Conservation (phyloP, 2,888 invertebrate species). For the Drosophila prolongata region DNA sequence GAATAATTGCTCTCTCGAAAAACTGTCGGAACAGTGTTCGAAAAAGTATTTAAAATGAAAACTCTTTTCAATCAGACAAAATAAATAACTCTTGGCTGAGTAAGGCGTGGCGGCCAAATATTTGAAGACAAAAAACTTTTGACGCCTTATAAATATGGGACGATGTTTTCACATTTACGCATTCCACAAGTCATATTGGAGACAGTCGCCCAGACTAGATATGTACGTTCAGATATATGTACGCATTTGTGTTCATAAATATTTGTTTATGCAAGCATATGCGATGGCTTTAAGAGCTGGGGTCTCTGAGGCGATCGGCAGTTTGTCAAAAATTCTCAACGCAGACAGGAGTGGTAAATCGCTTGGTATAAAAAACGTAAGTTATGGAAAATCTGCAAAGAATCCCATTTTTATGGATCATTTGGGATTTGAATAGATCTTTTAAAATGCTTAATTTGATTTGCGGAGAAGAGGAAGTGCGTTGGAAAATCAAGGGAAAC, state of each 20-base stretch:
- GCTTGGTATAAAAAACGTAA: slow-evolving; percentile 54
- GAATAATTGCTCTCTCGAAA: too few relatives aligned
- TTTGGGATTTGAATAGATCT: slow-evolving; percentile 65
- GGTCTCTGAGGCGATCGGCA: slow-evolving; percentile 55
- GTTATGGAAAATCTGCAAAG: slow-evolving; percentile 61
- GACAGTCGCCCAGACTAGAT: slow-evolving; percentile 25
- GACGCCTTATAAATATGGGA: slow-evolving; percentile 33
- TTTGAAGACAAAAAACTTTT: slow-evolving; percentile 16
- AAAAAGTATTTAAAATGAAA: slow-evolving; percentile 16
- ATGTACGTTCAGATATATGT: slow-evolving; percentile 14
- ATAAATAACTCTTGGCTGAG: slow-evolving; percentile 27
- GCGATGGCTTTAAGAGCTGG: slow-evolving; percentile 25
- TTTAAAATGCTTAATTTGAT: slow-evolving; percentile 60
- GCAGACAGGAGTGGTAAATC: slow-evolving; percentile 56
- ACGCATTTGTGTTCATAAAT: slow-evolving; percentile 20
- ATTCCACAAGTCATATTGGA: slow-evolving; percentile 36
- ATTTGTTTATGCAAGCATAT: slow-evolving; percentile 32
- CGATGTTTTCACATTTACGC: slow-evolving; percentile 41
- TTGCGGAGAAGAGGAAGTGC: slow-evolving; percentile 22
- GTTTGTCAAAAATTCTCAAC: slow-evolving; percentile 68
- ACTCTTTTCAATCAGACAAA: slow-evolving; percentile 20
- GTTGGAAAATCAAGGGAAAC: slow-evolving; percentile 6
- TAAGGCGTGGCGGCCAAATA: slow-evolving; percentile 24
- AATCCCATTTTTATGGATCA: slow-evolving; percentile 58
- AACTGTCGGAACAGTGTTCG: not conserved